Percentiles rank a stretch among this genome's conserved stretches.
Conservation (phyloP, 2,888 invertebrate genomes). For the Cerceris rybyensis region DNA sequence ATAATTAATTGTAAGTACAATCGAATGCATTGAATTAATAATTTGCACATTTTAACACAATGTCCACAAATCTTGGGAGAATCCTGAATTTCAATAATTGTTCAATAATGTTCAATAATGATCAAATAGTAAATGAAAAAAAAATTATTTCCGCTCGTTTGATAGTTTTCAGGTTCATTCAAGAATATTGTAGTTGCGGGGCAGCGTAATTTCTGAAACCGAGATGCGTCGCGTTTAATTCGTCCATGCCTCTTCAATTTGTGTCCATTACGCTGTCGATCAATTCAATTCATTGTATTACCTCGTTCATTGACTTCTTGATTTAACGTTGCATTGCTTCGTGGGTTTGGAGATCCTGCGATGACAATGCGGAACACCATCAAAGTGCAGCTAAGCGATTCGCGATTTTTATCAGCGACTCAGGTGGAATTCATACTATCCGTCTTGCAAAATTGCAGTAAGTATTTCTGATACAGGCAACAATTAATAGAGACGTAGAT, state of each 20-base stretch:
- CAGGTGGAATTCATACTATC: background rate
- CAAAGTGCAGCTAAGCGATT: background rate
- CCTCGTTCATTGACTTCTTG: conserved; percentile 54
- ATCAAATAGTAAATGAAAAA: too few relatives aligned
- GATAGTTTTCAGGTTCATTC: too few relatives aligned
- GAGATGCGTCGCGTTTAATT: conserved; percentile 36
- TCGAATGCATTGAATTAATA: too few relatives aligned
- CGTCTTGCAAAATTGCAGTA: background rate
- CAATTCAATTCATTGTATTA: conserved; percentile 56
- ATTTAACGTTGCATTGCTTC: conserved; percentile 41
- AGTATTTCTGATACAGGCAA: too few relatives aligned
- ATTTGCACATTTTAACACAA: too few relatives aligned
- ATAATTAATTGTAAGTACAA: too few relatives aligned
- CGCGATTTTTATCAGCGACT: background rate
- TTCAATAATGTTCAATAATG: too few relatives aligned
- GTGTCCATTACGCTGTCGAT: conserved; percentile 56
- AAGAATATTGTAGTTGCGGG: background rate
- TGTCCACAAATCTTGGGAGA: too few relatives aligned
- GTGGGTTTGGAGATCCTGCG: conserved; percentile 34
- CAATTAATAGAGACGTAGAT: too few relatives aligned
- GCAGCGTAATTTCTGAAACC: conserved; percentile 39
- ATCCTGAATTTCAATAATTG: too few relatives aligned
- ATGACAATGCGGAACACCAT: background rate
- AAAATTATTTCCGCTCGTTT: too few relatives aligned
- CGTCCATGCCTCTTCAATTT: conserved; percentile 51